Base-by-base conservation (phyloP, 2,888 invertebrate species). In the Agonopterix alstromeriana region DNA sequence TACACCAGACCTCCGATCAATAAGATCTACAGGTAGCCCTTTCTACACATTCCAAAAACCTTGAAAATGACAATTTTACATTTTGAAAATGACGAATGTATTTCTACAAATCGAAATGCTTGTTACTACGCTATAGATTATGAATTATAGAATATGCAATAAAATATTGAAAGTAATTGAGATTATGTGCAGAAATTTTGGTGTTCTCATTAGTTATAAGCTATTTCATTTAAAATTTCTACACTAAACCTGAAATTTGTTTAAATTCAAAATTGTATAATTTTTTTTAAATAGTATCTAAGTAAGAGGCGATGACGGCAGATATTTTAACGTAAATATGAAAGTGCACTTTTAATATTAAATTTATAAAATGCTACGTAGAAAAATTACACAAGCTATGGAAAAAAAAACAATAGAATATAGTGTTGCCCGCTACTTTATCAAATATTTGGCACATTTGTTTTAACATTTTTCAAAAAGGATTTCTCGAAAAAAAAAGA, bases 101-200 rank as follows among this genome's bases (percentile, higher is more conserved):
- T 78, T 71, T 58, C 84, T 84, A 85, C 77, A 75, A 82, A 79
- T 83, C 70, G 78, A 83, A 82, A 78, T 81, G 81, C 73, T 82
- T 77, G 71, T 45, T 57, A 73, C 82, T 84, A 86, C 74, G 50
- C 73, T 83, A 82, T 76, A 60, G 63, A 74, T n/a, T 73, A 77
- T 70, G 73, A 77, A 74, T 73, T 67, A 74, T 76, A 75, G 69
- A 82, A 81, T 82, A 83, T 77, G 78, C 80, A 80, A 80, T 85
- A 77, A 82, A 82, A 79, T 77, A 27, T 27, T 2, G 5, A 27
- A 17, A 17, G 17, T 43, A 72, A 68, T 56, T 36, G 70, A 56
- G 71, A 65, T 70, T 61, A 61, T 58, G 71, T 73, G 71, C 66
- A 63, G 68, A 76, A 66, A 61, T 58, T 52, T 54, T 58, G 52